Conservation (phyloP, 2,888 invertebrate genomes). For the Neoascia interrupta region DNA sequence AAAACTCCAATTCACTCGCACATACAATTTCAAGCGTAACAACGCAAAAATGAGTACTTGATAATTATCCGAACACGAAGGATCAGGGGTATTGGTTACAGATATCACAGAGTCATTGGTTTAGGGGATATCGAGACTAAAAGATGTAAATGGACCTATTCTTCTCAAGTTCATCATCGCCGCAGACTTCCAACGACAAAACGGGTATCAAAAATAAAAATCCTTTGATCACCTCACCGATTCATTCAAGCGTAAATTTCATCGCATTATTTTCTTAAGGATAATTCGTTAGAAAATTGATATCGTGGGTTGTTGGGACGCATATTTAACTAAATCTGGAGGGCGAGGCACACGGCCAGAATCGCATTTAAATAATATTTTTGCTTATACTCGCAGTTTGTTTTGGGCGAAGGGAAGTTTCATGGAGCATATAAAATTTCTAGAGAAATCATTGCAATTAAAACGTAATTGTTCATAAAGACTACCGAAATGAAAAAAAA, state of each 20-base stretch:
- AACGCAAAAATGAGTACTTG: conserved; percentile 21
- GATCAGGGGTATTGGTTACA: conserved; percentile 48
- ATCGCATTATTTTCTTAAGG: conserved; percentile 63
- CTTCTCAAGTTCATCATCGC: not conserved
- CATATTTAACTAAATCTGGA: not conserved
- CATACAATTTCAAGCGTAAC: conserved; percentile 12
- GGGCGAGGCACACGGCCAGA: conserved; percentile 43
- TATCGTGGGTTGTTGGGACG: conserved; percentile 54
- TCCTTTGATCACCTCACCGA: conserved; percentile 60
- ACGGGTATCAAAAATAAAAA: conserved; percentile 23
- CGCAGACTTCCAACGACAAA: conserved; percentile 22
- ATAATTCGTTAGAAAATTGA: conserved; percentile 67
- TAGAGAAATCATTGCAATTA: conserved; percentile 79
- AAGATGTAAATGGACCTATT: conserved; percentile 36
- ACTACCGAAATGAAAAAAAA: conserved; percentile 28
- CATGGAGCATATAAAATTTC: conserved; percentile 69
- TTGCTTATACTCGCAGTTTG: conserved; percentile 26
- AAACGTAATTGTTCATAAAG: conserved; percentile 76
- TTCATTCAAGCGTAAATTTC: conserved; percentile 61
- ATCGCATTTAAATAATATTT: conserved; percentile 56
- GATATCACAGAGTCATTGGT: not conserved
- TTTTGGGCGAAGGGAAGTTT: conserved; percentile 43
- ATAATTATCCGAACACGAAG: conserved; percentile 17
- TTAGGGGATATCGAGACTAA: not conserved
- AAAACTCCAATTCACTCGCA: conserved; percentile 45